Evolutionary conservation across 2,113 vertebrate genomes (phyloP), one percentile per base, ranked within the genome.

Genomic region (Pontoporia blainvillei): DNA sequence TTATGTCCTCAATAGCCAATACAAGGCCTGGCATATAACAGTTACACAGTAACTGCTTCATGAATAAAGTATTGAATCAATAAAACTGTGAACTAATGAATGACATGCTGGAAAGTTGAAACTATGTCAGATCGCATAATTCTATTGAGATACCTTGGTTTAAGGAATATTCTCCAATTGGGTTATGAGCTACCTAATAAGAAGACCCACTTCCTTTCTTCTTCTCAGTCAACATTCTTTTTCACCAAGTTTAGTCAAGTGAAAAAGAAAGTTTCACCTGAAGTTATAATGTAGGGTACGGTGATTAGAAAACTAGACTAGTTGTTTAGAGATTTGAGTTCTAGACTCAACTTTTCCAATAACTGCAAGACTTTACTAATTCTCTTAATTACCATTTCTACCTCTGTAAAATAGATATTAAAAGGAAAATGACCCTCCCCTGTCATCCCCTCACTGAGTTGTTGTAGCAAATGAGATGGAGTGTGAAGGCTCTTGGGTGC

Each of bases 301-400:
- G 14, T 25, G 20, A 78, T 67, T 73, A n/a, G 62, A 84, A 90
- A 79, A 64, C 39, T 61, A 20, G 23, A 46, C 67, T 64, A 54
- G 10, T 3, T 86, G 29, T 72, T 89, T 39, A 79, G 29, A 95
- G n/a, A 87, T 57, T 41, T 71, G 59, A 39, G 52, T 90, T 95
- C 95, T 79, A 94, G 81, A 90, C 25, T 92, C 76, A 86, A 76
- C n/a, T 61, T 34, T 90, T 36, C 46, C 66, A 92, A 34, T 69
- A 91, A 94, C 8, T 52, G n/a, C 49, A 20, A 94, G 39, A 95
- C 13, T 52, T 75, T 78, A 11, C 69, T 86, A 39, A 76, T 41
- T 95, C 54, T 90, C 44, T 39, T 93, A 67, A 86, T 69, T 61
- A 76, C 0, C 39, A 87, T 54, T 76, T 92, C 69, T 86, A 61